These are phyloP conservation scores for Pipra filicauda DNA, from an alignment of 2,113 vertebrate genomes.

Conservation along the genomic window DNA sequence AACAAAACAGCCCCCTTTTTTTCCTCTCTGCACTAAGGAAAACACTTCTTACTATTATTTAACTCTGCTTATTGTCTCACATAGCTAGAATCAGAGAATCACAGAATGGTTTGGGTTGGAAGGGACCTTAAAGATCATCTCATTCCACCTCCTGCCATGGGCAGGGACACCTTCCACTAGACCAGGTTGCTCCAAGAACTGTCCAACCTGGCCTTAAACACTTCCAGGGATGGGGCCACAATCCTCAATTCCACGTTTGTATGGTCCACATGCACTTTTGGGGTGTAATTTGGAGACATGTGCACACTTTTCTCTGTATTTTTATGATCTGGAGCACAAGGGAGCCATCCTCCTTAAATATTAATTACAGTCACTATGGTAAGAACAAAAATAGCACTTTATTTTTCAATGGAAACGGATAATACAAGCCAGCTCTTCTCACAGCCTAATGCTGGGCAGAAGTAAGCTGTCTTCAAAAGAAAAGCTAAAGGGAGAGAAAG, in stretches of 20 bases:
- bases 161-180: not conserved
- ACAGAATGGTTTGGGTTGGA: not conserved
- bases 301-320: not conserved
- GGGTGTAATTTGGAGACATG: not conserved
- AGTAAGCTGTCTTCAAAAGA: not conserved
- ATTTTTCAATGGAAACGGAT: not conserved
- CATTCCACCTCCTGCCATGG: not conserved
- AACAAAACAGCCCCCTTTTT: not conserved
- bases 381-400: not conserved
- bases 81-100: not conserved
- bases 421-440: not conserved
- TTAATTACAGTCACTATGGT: not conserved
- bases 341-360: constrained; percentile 4
- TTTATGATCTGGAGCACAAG: not conserved
- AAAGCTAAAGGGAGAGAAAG: not conserved
- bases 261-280: not conserved
- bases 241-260: not conserved
- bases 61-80: not conserved
- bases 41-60: not conserved
- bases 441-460: not conserved
- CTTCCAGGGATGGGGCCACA: not conserved
- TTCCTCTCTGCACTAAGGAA: not conserved
- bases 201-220: not conserved
- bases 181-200: not conserved
- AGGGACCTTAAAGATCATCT: not conserved